Evolutionary conservation across 2,888 invertebrate species (phyloP), one percentile per base, ranked within the genome.

Genomic region (Sceliomorpha sp.): DNA sequence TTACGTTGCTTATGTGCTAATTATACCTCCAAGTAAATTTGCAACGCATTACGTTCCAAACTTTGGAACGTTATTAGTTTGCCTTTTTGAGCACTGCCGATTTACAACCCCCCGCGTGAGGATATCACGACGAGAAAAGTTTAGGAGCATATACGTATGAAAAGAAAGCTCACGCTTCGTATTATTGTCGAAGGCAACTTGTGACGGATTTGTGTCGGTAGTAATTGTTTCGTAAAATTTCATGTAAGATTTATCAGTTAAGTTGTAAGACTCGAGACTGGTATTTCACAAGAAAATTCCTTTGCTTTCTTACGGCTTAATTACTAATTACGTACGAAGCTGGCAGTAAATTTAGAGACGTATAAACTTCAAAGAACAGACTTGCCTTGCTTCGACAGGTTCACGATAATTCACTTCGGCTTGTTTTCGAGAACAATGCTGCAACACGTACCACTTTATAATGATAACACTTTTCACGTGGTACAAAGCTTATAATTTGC

Each of bases 1-100:
- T 42, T 42, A 42, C 39, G 17, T 17, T 20, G 9, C 42, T 15
- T 5, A 5, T 31, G 13, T 15, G n/a, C 29, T 31, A 29, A 44
- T 44, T 44, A 44, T 14, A 29, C 44, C 29, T 15, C 15, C 29
- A n/a, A 14, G 15, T 44, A 44, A 44, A 44, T 44, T 31, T 8
- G 6, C 44, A 15, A 6, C n/a, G 15, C 44, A 15, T 31, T 29
- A 29, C 14, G 10, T 31, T 14, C 31, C 8, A 8, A 31, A 44
- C 29, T 44, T 44, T 29, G 3, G 29, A 29, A 44, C 29, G 8
- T 31, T 26, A 42, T 42, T 29, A 44, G 27, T 44, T 44, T 31
- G 15, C 1, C 13, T 14, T 29, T 44, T 44, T 10, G 29, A 26
- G n/a, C 42, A 12, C 10, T 5, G 9, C 10, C 10, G 31, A 31